phyloP scores from a whole-genome alignment of 2,113 vertebrate genomes.

The Anhinga anhinga region DNA sequence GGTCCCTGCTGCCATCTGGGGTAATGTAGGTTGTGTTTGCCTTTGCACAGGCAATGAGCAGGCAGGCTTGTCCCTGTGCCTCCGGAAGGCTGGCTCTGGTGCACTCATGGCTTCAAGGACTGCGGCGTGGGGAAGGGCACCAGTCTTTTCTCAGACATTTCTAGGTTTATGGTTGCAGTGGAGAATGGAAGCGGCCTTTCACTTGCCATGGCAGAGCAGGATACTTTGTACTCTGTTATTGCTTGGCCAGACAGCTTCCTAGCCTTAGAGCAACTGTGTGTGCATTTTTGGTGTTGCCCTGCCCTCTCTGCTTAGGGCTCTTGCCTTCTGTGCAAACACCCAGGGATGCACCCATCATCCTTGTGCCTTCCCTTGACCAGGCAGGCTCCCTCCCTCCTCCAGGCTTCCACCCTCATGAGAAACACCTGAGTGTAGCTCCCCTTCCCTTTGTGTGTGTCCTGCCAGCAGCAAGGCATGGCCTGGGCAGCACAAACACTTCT shows the following conservation, averaged over 20 bases:
- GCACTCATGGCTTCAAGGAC: not conserved
- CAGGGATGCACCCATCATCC: not conserved
- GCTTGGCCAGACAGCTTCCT: not conserved
- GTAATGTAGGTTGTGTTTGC: not conserved
- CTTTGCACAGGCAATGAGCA: fast-evolving
- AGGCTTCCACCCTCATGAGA: not conserved
- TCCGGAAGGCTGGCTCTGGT: not conserved
- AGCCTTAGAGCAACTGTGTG: not conserved
- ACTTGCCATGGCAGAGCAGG: not conserved
- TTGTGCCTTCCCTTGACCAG: not conserved
- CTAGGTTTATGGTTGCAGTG: not conserved
- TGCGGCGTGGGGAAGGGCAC: not conserved
- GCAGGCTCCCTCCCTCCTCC: not conserved
- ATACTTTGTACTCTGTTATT: not conserved
- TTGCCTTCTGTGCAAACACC: not conserved
- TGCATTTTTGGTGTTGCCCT: not conserved
- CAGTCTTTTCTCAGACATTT: not conserved
- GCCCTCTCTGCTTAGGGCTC: not conserved
- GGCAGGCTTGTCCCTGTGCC: not conserved
- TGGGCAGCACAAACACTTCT: not conserved
- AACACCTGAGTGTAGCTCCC: not conserved
- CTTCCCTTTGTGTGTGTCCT: not conserved
- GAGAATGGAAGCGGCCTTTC: not conserved
- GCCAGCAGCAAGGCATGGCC: not conserved
- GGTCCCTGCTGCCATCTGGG: not conserved